phyloP scores from a whole-genome alignment of 2,797 vertebrate species.

The Mergus octosetaceus region DNA sequence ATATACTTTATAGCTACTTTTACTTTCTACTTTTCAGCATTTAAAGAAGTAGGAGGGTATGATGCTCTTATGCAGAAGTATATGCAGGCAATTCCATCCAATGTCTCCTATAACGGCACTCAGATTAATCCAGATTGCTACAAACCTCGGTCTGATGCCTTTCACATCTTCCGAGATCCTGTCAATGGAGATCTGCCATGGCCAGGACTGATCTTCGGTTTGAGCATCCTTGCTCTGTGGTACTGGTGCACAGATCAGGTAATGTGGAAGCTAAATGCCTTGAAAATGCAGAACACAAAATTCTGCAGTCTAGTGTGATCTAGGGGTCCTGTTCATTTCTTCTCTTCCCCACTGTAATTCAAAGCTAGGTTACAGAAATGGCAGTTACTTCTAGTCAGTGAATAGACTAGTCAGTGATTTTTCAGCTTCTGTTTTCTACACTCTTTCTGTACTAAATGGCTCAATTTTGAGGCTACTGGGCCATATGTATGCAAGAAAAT shows the following conservation, averaged over 20 bases:
- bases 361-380: not conserved
- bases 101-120: not conserved
- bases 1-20: not conserved
- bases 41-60: conserved; percentile 87
- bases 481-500: not conserved
- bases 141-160: conserved; percentile 84
- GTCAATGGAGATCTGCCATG: conserved; percentile 88
- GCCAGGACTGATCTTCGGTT: conserved; percentile 89
- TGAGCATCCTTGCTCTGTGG: conserved; percentile 87
- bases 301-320: not conserved
- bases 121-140: conserved; percentile 68
- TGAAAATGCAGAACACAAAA: not conserved
- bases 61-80: conserved; percentile 83
- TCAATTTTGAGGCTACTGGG: not conserved
- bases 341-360: not conserved
- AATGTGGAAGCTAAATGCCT: not conserved
- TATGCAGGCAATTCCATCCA: conserved; percentile 84
- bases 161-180: conserved; percentile 89
- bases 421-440: not conserved
- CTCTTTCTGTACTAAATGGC: not conserved
- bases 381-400: not conserved
- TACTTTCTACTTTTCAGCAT: conserved; percentile 71
- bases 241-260: conserved; percentile 99
- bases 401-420: not conserved
- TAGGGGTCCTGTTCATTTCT: not conserved